These are phyloP conservation scores for Stenodema calcarata DNA, from an alignment of 2,888 invertebrate species.

Conservation along the genomic window DNA sequence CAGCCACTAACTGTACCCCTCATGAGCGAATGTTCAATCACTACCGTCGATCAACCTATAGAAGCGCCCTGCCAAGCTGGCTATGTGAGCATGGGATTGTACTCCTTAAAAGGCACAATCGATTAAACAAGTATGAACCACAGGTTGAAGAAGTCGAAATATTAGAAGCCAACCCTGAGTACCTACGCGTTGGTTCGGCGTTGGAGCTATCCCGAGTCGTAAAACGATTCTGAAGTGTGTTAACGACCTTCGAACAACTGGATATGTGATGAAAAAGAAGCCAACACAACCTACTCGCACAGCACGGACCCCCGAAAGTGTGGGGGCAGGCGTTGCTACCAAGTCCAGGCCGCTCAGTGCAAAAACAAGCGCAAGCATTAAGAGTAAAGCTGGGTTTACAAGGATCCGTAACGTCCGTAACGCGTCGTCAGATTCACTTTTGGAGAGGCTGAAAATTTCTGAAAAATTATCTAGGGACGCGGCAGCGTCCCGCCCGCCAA, in stretches of 20 bases:
- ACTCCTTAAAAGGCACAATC: neutral
- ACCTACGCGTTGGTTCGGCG: constrained; percentile 37
- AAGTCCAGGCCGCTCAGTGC: neutral
- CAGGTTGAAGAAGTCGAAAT: constrained; percentile 55
- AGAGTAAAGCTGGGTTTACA: neutral
- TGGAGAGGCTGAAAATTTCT: too few relatives aligned
- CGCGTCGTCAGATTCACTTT: too few relatives aligned
- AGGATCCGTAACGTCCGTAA: too few relatives aligned
- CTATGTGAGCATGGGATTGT: constrained; percentile 32
- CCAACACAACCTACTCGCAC: neutral
- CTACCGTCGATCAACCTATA: neutral
- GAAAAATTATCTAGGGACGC: too few relatives aligned
- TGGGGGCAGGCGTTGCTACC: neutral
- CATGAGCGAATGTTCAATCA: constrained; percentile 53
- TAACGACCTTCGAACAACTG: constrained; percentile 4
- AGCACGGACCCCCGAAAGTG: neutral
- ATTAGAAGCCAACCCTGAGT: constrained; percentile 50
- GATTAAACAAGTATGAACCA: constrained; percentile 53
- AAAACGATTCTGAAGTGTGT: constrained; percentile 40
- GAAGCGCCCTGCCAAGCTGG: neutral
- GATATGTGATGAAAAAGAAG: neutral
- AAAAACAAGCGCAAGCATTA: neutral
- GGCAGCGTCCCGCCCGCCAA: too few relatives aligned
- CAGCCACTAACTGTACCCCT: constrained; percentile 54
- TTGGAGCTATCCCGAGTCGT: constrained; percentile 28